Percentiles rank a stretch among this genome's conserved stretches.
Evolutionary conservation across 2,113 vertebrate species (phyloP).

Genomic region (Amia ocellicauda): DNA sequence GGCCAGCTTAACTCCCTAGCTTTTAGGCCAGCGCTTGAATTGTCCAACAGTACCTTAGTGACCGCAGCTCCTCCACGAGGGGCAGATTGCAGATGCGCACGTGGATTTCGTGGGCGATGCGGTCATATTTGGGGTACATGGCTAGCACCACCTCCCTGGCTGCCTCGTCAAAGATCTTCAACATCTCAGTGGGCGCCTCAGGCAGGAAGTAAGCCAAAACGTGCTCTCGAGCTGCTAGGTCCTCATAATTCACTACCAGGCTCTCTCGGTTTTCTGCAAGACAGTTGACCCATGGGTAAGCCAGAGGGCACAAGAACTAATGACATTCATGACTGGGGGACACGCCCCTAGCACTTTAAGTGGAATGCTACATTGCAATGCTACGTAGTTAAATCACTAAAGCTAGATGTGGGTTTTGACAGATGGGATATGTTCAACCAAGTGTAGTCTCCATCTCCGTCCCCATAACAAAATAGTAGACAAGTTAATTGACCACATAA

Average conservation of each 20-base stretch:
- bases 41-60: conserved; percentile 90
- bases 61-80: conserved; percentile 90
- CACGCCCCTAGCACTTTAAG: too few species aligned
- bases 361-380: too few species aligned
- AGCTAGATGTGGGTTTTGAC: too few species aligned
- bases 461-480: too few species aligned
- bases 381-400: too few species aligned
- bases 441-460: too few species aligned
- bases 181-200: conserved; percentile 89
- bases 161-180: conserved; percentile 94
- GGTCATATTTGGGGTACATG: conserved; percentile 97
- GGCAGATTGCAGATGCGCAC: conserved; percentile 93
- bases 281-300: background rate
- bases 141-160: conserved; percentile 92
- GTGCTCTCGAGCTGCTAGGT: conserved; percentile 89
- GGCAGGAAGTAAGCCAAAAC: conserved; percentile 95
- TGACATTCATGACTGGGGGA: too few species aligned
- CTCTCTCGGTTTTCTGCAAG: conserved; percentile 90
- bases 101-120: conserved; percentile 88
- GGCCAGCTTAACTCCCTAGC: too few species aligned
- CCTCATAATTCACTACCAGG: conserved; percentile 91
- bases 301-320: too few species aligned
- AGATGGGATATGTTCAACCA: too few species aligned
- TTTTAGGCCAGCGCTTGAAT: too few species aligned
- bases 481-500: too few species aligned